Percentiles rank a stretch among this genome's conserved stretches.
These are phyloP conservation scores for Phasianus colchicus DNA, from an alignment of 2,113 vertebrate species.

Conservation along the genomic window DNA sequence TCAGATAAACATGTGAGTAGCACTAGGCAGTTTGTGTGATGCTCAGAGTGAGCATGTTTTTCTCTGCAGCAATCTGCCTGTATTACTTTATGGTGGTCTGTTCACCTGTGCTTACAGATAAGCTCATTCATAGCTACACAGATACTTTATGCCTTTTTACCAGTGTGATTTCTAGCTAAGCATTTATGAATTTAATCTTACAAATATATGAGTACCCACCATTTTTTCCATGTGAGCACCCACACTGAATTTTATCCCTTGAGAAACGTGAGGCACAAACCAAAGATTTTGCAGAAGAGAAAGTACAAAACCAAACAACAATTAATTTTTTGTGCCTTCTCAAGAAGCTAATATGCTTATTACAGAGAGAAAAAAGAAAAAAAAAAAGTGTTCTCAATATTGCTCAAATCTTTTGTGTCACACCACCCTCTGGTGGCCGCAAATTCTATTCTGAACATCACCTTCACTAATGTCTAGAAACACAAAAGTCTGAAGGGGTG, in stretches of 20 bases:
- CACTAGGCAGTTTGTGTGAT: neutral
- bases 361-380: neutral
- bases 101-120: neutral
- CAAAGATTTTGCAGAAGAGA: neutral
- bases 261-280: neutral
- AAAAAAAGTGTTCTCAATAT: neutral
- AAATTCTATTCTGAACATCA: neutral
- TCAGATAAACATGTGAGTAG: neutral
- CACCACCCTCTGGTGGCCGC: slow-evolving; percentile 44
- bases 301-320: neutral
- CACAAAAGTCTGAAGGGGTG: neutral
- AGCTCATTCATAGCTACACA: neutral
- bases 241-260: neutral
- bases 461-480: neutral
- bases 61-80: too few species aligned
- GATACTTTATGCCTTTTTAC: neutral
- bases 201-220: neutral
- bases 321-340: neutral
- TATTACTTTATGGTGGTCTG: neutral
- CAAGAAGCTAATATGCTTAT: accelerated
- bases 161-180: neutral
- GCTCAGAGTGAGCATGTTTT: neutral
- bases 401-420: neutral
- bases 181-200: neutral
- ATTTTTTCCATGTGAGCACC: neutral